Percentiles rank a stretch among this genome's conserved stretches.
Conservation (phyloP, 2,888 invertebrate genomes). For the Ectemnius continuus region DNA sequence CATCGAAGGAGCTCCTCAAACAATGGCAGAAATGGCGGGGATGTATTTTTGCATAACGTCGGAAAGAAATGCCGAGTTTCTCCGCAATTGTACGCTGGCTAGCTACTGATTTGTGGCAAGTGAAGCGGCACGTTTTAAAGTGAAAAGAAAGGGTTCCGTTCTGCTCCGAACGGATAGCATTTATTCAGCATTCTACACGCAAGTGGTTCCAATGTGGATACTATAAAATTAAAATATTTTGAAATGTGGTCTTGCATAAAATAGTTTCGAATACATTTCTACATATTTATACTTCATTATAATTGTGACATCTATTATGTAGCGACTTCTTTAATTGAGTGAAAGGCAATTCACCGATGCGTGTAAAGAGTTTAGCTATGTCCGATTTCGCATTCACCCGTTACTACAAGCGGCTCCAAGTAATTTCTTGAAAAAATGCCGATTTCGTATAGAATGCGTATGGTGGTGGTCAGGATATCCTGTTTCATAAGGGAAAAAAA, state of each 20-base stretch:
- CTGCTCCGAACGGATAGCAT: slow-evolving; percentile 9
- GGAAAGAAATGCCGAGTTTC: slow-evolving; percentile 74
- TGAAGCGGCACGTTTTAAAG: slow-evolving; percentile 72
- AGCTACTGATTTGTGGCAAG: slow-evolving; percentile 72
- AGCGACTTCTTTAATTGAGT: slow-evolving; percentile 28
- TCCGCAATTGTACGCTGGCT: slow-evolving; percentile 69
- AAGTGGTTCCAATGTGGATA: slow-evolving; percentile 5
- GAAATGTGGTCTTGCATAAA: no score
- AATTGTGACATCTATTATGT: slow-evolving; percentile 14
- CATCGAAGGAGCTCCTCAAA: slow-evolving; percentile 59
- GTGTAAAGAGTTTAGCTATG: slow-evolving; percentile 1
- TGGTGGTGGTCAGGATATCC: no score
- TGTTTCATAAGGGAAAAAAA: no score
- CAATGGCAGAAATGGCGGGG: slow-evolving; percentile 65
- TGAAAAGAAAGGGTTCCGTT: slow-evolving; percentile 36
- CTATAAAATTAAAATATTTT: background rate
- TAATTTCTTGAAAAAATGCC: no score
- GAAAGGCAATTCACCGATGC: slow-evolving; percentile 36
- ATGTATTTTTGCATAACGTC: slow-evolving; percentile 73
- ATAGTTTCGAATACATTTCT: no score
- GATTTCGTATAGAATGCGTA: no score
- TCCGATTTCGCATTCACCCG: background rate
- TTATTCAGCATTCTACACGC: background rate
- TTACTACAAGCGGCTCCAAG: no score
- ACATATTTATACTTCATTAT: no score